A percentile compares a stretch with the other conserved stretches of the same genome.
Conservation (phyloP, 2,113 vertebrate species). For the Heloderma charlesbogerti region DNA sequence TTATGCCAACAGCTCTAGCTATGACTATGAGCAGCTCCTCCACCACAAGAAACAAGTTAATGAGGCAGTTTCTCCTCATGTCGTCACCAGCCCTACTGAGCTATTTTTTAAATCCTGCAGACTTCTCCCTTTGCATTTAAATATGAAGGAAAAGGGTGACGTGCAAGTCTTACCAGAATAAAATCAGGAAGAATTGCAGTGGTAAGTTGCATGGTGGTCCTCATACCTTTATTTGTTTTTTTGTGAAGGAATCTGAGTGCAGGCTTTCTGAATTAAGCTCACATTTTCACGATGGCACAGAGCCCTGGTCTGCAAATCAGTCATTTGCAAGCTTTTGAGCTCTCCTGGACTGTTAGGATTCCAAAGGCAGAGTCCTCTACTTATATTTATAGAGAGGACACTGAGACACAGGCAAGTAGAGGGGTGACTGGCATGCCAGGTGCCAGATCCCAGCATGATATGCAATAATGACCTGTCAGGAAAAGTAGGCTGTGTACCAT, state of each 20-base stretch:
- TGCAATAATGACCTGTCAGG: constrained; percentile 89
- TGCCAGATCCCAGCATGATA: constrained; percentile 76
- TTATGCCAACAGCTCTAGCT: not conserved
- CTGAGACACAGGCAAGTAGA: constrained; percentile 37
- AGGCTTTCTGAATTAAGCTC: constrained; percentile 40
- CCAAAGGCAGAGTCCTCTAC: constrained; percentile 43
- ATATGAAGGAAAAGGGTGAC: constrained; percentile 34
- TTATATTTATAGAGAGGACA: constrained; percentile 47
- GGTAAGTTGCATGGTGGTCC: not conserved
- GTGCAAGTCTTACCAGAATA: not conserved
- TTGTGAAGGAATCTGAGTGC: constrained; percentile 29
- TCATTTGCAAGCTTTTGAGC: constrained; percentile 47
- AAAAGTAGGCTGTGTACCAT: constrained; percentile 72
- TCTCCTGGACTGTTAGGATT: constrained; percentile 60
- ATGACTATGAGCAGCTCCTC: constrained; percentile 2
- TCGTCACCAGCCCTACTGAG: constrained; percentile 31
- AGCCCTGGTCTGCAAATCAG: constrained; percentile 61
- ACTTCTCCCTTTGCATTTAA: constrained; percentile 30
- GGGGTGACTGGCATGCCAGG: constrained; percentile 34
- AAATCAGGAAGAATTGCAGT: constrained; percentile 36
- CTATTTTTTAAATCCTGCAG: constrained; percentile 25
- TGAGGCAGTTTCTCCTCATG: constrained; percentile 10
- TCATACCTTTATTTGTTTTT: constrained; percentile 1
- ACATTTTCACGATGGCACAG: constrained; percentile 32
- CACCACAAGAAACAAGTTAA: constrained; percentile 12